Base-by-base conservation (phyloP, 2,113 vertebrate species). In the Scartelaos histophorus region DNA sequence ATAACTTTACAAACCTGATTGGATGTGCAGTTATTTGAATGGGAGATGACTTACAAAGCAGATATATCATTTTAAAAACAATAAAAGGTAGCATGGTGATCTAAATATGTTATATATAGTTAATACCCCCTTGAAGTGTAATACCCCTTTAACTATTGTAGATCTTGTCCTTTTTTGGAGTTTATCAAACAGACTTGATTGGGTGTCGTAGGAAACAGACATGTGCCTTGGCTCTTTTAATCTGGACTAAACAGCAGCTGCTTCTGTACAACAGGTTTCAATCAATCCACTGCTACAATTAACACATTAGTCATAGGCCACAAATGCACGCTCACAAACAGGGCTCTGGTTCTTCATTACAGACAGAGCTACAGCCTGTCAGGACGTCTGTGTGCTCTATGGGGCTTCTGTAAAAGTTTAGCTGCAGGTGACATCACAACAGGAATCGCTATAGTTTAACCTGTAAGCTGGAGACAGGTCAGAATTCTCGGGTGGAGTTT, bases 201-300 rank as follows among this genome's bases (percentile, higher is more conserved):
- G 7, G 0, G 12, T 22, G 54, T 24, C 13, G n/a, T 12, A 9
- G 9, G 47, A 54, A 66, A 29, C 29, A 12, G 21, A 24, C 45
- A 61, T 6, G 7, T 49, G 45, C 53, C 47, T 5, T 24, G 60
- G 15, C 24, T 67, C 13, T 71, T 24, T 25, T 54, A 57, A 24
- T 57, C 2, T 7, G 22, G 4, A 51, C 12, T 60, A 29, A 68
- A 49, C 7, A 57, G 29, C 67, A 71, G 75, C 75, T 79, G 66
- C 38, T 64, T 5, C 67, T 43, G 47, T 19, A 19, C 64, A 34
- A 47, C n/a, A 25, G 35, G 29, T 25, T 35, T 53, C 38, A 34
- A 13, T 35, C 51, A 29, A 21, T n/a, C 13, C 47, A 51, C 47
- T 25, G 64, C 21, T 19, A 61, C 22, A 73, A 66, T 66, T 66